A percentile compares a stretch with the other conserved stretches of the same genome.
Evolutionary conservation across 2,113 vertebrate genomes (phyloP).

Genomic region (Pica pica): DNA sequence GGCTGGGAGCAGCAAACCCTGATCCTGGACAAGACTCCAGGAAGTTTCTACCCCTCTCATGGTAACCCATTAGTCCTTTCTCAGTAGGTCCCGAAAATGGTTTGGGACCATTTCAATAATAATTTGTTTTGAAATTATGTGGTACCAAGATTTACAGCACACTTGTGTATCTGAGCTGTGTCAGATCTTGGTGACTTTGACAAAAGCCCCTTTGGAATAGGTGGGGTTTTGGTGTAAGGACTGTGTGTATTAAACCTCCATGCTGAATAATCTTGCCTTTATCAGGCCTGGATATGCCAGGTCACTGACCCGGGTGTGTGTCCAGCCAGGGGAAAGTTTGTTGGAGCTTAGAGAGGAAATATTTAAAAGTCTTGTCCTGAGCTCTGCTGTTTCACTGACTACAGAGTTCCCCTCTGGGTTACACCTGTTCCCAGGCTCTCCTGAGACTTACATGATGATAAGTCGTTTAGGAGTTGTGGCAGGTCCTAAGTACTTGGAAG

Average conservation of each 20-base stretch:
- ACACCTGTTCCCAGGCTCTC: neutral
- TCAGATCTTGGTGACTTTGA: neutral
- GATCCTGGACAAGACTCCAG: neutral
- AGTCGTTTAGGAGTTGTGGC: neutral
- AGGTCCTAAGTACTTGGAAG: neutral
- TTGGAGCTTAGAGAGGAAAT: neutral
- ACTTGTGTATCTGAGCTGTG: neutral
- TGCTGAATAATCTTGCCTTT: neutral
- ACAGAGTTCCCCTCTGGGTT: neutral
- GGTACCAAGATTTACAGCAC: neutral
- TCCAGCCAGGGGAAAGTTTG: neutral
- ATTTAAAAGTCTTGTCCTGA: neutral
- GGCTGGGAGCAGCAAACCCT: neutral
- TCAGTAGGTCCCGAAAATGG: neutral
- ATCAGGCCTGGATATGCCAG: neutral
- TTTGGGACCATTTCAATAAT: neutral
- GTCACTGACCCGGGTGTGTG: neutral
- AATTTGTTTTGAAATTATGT: neutral
- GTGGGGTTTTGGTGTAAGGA: neutral
- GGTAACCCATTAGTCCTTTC: neutral
- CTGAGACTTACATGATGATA: neutral
- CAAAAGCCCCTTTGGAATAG: neutral
- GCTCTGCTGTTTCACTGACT: neutral
- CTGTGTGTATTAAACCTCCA: neutral
- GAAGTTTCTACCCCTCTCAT: neutral